Conservation (phyloP, 2,888 invertebrate species). For the Hirtodrosophila duncani region DNA sequence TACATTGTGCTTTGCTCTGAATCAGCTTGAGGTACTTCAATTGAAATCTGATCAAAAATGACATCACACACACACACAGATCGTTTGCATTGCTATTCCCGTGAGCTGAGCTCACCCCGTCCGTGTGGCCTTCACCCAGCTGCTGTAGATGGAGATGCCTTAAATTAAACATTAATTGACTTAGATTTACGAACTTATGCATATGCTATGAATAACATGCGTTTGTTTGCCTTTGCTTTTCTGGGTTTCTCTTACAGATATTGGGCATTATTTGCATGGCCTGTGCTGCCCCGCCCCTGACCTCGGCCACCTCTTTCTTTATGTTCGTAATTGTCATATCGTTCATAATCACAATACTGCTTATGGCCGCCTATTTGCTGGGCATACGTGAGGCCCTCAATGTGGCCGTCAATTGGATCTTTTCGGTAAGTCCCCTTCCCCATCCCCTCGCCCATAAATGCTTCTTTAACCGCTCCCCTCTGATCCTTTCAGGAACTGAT, state of each 20-base stretch:
- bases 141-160: too few species aligned
- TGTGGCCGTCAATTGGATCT: constrained; percentile 89
- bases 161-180: too few species aligned
- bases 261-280: constrained; percentile 92
- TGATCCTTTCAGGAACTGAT: constrained; percentile 85
- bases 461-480: not conserved
- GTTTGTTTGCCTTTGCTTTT: constrained; percentile 6
- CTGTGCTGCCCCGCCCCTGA: constrained; percentile 84
- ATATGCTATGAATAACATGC: not conserved
- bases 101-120: too few species aligned
- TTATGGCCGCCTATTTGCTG: constrained; percentile 88
- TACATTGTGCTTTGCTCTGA: too few species aligned
- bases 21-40: too few species aligned
- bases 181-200: not conserved
- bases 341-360: constrained; percentile 89
- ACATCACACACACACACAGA: too few species aligned
- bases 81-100: too few species aligned
- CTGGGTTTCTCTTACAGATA: constrained; percentile 80
- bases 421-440: constrained; percentile 83
- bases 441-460: not conserved
- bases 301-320: constrained; percentile 87
- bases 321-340: constrained; percentile 89
- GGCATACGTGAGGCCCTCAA: constrained; percentile 88
- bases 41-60: too few species aligned
- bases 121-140: too few species aligned